A percentile compares a stretch with the other conserved stretches of the same genome.
phyloP scores from a whole-genome alignment of 2,888 invertebrate species.

The Pammene fasciana region DNA sequence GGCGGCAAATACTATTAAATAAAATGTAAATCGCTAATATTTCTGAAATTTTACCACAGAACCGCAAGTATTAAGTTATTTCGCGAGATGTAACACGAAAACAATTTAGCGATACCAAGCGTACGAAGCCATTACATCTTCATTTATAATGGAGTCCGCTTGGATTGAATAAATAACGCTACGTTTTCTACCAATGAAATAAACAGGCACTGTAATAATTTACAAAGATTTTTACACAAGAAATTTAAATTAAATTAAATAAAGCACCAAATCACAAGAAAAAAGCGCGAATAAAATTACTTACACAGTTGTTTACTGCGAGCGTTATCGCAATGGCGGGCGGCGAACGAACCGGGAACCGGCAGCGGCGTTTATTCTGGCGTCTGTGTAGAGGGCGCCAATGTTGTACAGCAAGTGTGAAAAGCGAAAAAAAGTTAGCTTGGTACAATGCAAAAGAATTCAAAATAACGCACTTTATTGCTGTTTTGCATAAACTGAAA shows the following conservation, averaged over 20 bases:
- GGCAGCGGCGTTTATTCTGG: constrained; percentile 61
- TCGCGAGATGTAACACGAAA: constrained; percentile 15
- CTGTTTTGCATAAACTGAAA: neutral
- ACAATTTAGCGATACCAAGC: constrained; percentile 37
- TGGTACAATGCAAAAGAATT: constrained; percentile 3
- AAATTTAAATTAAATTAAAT: constrained; percentile 45
- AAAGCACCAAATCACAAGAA: constrained; percentile 29
- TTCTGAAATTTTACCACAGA: constrained; percentile 1
- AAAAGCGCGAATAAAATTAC: constrained; percentile 54
- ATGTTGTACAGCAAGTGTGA: constrained; percentile 40
- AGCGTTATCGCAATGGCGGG: constrained; percentile 64
- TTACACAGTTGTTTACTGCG: constrained; percentile 78
- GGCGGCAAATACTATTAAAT: neutral
- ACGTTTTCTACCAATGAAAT: constrained; percentile 8
- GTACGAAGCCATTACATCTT: constrained; percentile 57
- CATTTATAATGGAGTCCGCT: constrained; percentile 74
- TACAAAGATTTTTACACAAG: constrained; percentile 32
- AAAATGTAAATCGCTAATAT: neutral
- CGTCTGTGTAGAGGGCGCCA: constrained; percentile 80
- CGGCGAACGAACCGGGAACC: constrained; percentile 50
- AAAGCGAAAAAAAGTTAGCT: constrained; percentile 26
- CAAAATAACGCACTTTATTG: constrained; percentile 19
- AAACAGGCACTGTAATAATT: constrained; percentile 35
- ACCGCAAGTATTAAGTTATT: neutral
- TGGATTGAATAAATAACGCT: constrained; percentile 53